Evolutionary conservation across 2,797 vertebrate genomes (phyloP), one percentile per base, ranked within the genome.

Genomic region (Karalla daura): DNA sequence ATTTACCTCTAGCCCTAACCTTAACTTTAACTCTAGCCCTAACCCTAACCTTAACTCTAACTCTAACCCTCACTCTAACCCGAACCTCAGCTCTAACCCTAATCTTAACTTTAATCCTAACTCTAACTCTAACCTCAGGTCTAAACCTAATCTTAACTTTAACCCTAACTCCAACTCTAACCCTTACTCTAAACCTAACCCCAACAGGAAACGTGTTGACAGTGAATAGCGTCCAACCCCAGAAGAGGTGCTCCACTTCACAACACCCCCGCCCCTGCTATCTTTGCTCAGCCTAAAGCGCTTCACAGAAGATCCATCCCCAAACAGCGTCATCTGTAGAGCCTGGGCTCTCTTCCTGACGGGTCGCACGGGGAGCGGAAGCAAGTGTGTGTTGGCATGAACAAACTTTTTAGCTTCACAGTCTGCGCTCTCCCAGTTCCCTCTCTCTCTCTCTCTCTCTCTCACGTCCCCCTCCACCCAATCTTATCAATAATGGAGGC

Each of bases 401-500:
- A 53, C 63, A 76, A 70, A 70, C 64, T 66, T 79, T 60, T 47
- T 6, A 56, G 39, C 59, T 24, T 33, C 32, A 56, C 50, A 47
- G 20, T 23, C 45, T 61, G 76, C 24, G 20, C 50, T 70, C 56
- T 70, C 67, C 44, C 45, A 25, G 39, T 60, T 63, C 35, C 49
- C 28, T 77, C 37, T 59, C 41, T n/a, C n/a, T n/a, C n/a, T n/a
- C n/a, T n/a, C n/a, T n/a, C n/a, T n/a, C n/a, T n/a, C n/a, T n/a
- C n/a, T n/a, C 12, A 1, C 64, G 45, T 63, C 68, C 65, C 55
- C 62, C 49, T 65, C 71, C 47, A 14, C 60, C 52, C 69, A 39
- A 40, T 41, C 70, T 55, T 76, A 91, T 94, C 91, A 93, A 94
- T 94, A 93, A 93, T 94, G 83, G 79, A 91, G 84, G 80, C 79